Conservation (phyloP, 2,797 vertebrate species). For the Manis pentadactyla region DNA sequence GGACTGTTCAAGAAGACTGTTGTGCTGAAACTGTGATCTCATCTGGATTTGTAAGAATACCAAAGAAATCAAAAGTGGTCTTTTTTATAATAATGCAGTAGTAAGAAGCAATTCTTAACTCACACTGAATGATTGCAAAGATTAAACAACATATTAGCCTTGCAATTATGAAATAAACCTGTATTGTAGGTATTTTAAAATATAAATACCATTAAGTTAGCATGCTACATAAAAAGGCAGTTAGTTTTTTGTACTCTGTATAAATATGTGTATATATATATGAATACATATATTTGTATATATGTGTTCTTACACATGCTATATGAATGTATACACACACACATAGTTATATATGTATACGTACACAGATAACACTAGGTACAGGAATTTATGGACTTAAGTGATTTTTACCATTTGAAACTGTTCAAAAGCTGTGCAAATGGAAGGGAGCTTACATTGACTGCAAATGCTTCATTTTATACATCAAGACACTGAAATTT, state of each 20-base stretch:
- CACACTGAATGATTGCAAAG: background rate
- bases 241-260: background rate
- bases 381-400: background rate
- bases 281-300: background rate
- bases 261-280: background rate
- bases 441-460: background rate
- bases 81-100: background rate
- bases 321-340: too few relatives aligned
- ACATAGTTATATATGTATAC: background rate
- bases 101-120: background rate
- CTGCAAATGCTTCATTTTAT: background rate
- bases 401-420: background rate
- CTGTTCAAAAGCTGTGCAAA: background rate
- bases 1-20: background rate
- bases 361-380: background rate
- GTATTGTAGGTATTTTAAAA: background rate
- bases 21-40: background rate
- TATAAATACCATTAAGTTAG: background rate
- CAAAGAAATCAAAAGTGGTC: background rate
- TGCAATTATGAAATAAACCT: background rate
- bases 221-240: background rate
- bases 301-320: background rate
- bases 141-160: background rate
- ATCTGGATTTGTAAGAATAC: background rate
- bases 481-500: background rate